A percentile compares a stretch with the other conserved stretches of the same genome.
Evolutionary conservation across 2,888 invertebrate genomes (phyloP).

Genomic region (Baccha elongata): DNA sequence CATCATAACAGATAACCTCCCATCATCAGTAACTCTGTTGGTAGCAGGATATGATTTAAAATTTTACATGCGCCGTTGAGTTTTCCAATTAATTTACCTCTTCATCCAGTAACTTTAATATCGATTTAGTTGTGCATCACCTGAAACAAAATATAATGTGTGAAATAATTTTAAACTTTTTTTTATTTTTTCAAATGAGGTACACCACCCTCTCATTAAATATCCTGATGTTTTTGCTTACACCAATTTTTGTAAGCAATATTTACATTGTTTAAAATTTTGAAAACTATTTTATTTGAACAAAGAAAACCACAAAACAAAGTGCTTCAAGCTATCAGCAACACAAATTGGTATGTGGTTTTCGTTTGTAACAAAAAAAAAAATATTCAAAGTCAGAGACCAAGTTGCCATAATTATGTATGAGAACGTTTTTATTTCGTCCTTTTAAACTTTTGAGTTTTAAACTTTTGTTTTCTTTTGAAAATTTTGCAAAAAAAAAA

Average conservation of each 20-base stretch:
- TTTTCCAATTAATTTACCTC: conserved; percentile 34
- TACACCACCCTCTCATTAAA: no score
- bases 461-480: conserved; percentile 41
- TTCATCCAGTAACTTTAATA: conserved; percentile 34
- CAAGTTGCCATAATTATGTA: conserved; percentile 27
- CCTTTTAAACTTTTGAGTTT: conserved; percentile 35
- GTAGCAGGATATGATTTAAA: conserved; percentile 27
- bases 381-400: conserved; percentile 14
- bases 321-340: no score
- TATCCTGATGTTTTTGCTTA: no score
- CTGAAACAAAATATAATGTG: not conserved
- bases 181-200: not conserved
- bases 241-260: no score
- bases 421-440: conserved; percentile 10
- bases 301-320: not conserved
- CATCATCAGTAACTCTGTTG: no score
- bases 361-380: no score
- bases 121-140: conserved; percentile 22
- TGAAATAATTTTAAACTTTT: conserved; percentile 6
- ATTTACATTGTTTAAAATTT: not conserved
- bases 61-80: conserved; percentile 36
- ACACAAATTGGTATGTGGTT: no score
- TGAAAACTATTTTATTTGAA: not conserved
- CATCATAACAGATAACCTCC: conserved; percentile 27
- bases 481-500: conserved; percentile 2